Base-by-base conservation (phyloP, 2,797 vertebrate genomes). In the Orientallactaga sibirica region DNA sequence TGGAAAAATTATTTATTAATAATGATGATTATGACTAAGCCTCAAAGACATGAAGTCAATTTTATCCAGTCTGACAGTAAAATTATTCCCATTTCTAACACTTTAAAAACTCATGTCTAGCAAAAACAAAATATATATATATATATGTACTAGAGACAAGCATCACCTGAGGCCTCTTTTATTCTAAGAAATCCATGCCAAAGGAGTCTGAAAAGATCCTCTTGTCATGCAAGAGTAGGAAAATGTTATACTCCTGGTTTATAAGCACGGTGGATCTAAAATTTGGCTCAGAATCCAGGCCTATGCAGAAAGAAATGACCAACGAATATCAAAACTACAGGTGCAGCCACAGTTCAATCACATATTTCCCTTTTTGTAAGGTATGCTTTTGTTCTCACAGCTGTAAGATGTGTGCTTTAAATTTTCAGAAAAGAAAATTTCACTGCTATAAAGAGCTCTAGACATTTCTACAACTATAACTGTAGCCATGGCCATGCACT, bases 351-450 rank as follows among this genome's bases (percentile, higher is more conserved):
- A 95, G 96, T 96, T 92, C 94, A 94, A 73, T 68, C 43, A 97
- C 7, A 95, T 85, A 96, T 79, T 80, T 92, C 80, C 41, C 77
- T 93, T 96, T 97, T 97, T 92, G 94, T 92, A 95, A 85, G 68
- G 76, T 95, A 93, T 95, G 89, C 91, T 96, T 98, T 98, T 98
- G 97, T 98, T 98, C 96, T 19, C 4, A 96, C 97, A 98, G 98
- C 97, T 98, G 97, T 88, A 95, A 97, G 76, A 97, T 87, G 37
- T 93, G 70, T 87, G 86, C 93, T 97, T 97, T 83, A 97, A 92
- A 86, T 96, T 73, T 94, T 67, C 76, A 98, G 97, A 22, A 96
- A 97, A 97, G 82, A 94, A 97, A 97, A 3, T 37, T 37, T 33
- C 66, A 95, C 94, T 97, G 97, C 97, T 98, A 97, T 70, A 97